These are phyloP conservation scores for Drosophila kohkoa DNA, from an alignment of 1,140 invertebrate species.

Conservation along the genomic window DNA sequence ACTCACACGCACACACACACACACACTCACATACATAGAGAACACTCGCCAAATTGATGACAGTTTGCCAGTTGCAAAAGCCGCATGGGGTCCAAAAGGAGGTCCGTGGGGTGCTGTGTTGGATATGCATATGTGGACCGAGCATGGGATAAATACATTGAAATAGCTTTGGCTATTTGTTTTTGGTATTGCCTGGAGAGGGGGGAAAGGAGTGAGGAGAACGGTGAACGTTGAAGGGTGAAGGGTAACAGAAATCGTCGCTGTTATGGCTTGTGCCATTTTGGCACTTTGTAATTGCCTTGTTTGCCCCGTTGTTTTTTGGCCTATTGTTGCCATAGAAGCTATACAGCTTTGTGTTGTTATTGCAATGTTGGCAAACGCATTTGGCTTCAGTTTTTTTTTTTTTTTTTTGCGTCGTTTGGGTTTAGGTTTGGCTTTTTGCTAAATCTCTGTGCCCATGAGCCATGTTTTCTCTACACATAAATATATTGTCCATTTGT, in stretches of 20 bases:
- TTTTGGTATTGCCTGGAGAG: conserved; percentile 54
- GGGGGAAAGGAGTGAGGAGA: neutral
- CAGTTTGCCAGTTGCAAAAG: conserved; percentile 82
- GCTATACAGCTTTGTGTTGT: conserved; percentile 46
- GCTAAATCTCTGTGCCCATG: conserved; percentile 72
- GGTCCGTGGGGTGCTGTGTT: conserved; percentile 25
- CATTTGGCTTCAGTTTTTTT: conserved; percentile 56
- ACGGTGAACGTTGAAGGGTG: neutral
- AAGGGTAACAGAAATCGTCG: conserved; percentile 38
- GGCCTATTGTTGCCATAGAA: conserved; percentile 38
- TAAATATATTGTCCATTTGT: neutral
- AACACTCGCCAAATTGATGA: conserved; percentile 76
- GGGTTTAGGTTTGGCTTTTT: conserved; percentile 48
- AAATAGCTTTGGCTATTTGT: conserved; percentile 80
- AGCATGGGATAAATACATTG: conserved; percentile 78
- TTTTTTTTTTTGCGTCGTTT: neutral
- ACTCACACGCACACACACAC: conserved; percentile 31
- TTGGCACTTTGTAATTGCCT: conserved; percentile 82
- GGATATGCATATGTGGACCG: conserved; percentile 69
- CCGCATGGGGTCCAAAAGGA: conserved; percentile 57
- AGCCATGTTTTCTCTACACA: conserved; percentile 63
- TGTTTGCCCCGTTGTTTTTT: conserved; percentile 75
- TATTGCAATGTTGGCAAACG: conserved; percentile 74
- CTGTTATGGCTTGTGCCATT: conserved; percentile 80
- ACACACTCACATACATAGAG: conserved; percentile 21